phyloP scores from a whole-genome alignment of 2,113 vertebrate genomes.

The Geothlypis trichas region DNA sequence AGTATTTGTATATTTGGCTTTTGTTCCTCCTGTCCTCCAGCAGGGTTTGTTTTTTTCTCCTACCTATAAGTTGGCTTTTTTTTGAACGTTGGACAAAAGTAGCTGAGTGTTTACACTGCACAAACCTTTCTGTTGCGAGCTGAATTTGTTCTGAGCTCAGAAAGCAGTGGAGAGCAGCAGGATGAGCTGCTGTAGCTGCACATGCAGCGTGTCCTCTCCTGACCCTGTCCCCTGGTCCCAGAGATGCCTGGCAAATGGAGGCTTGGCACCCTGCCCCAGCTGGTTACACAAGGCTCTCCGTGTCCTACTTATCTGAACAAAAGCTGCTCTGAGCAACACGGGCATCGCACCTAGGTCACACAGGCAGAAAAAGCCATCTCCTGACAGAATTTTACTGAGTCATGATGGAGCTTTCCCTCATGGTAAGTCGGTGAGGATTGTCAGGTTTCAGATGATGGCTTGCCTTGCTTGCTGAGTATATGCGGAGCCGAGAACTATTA shows the following conservation, averaged over 20 bases:
- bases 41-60: neutral
- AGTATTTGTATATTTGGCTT: neutral
- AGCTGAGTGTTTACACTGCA: neutral
- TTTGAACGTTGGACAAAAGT: neutral
- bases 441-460: constrained; percentile 41
- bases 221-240: constrained; percentile 31
- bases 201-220: constrained; percentile 66
- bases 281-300: constrained; percentile 49
- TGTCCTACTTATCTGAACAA: constrained; percentile 63
- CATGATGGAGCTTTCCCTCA: constrained; percentile 49
- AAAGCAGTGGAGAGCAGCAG: neutral
- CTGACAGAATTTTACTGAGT: constrained; percentile 47
- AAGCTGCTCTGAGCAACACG: constrained; percentile 31
- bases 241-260: constrained; percentile 58
- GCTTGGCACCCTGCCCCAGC: constrained; percentile 65
- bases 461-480: neutral
- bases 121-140: neutral
- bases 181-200: constrained; percentile 39
- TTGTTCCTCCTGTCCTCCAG: neutral
- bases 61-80: neutral
- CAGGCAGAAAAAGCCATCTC: constrained; percentile 48
- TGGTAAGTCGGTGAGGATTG: constrained; percentile 62
- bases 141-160: neutral
- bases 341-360: constrained; percentile 46
- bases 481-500: neutral